Base-by-base conservation (phyloP, 2,113 vertebrate genomes). In the Tragelaphus imberbis region DNA sequence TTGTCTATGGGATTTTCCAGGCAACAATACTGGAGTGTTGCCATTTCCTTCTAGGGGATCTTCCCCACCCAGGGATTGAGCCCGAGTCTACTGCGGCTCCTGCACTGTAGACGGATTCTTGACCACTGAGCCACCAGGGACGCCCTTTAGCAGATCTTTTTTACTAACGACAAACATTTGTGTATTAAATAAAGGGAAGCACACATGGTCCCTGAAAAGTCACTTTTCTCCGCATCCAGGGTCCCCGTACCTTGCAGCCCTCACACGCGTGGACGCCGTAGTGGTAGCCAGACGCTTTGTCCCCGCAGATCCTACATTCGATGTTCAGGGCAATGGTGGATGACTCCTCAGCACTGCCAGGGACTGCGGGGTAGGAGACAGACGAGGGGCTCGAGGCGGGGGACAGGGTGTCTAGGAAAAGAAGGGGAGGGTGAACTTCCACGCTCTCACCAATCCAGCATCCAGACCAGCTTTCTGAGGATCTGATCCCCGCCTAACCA, bases 261-360 rank as follows among this genome's bases (percentile, higher is more conserved):
- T 99, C 99, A 77, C 99, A 99, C 11, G 99, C 99, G 11, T 99
- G 99, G 23, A 99, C 99, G n/a, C 99, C 99, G 0, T 99, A 99
- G 98, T 99, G 99, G 98, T 99, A 99, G 95, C 99, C 99, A 0
- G 99, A 99, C 71, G 99, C 99, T 95, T 99, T 99, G 99, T 99
- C 99, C 12, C 99, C 99, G 88, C 99, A 99, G 98, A 99, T 99
- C 33, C 99, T 99, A 94, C 99, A 99, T 98, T 99, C 99, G 23
- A 99, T 99, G 98, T 97, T 99, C 96, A 99, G 98, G 15, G 99
- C 92, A 84, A 97, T 95, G n/a, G 96, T 95, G 85, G 98, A 89
- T 61, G 99, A 98, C 27, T 99, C 99, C 6, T 99, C 99, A 6
- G 98, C 95, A 49, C 98, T 97, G 6, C 98, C 90, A 2, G 98